A percentile compares a stretch with the other conserved stretches of the same genome.
These are phyloP conservation scores for Slavum lentiscoides DNA, from an alignment of 2,888 invertebrate genomes.

Conservation along the genomic window DNA sequence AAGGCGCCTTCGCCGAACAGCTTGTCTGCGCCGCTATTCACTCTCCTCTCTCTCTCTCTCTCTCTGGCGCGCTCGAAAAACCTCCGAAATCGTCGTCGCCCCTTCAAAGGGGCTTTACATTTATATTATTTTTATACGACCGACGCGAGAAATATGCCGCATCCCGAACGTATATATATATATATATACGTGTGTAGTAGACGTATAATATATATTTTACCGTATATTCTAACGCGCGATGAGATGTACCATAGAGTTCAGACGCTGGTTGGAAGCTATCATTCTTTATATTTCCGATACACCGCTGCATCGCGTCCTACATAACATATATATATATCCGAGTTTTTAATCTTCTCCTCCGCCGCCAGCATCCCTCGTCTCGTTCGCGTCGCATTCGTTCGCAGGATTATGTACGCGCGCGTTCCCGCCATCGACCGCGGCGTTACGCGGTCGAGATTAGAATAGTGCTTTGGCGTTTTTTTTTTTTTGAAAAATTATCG, in stretches of 20 bases:
- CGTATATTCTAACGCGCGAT: too few relatives aligned
- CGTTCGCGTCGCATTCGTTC: slow-evolving; percentile 10
- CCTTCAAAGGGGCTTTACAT: slow-evolving; percentile 4
- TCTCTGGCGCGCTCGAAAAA: background rate
- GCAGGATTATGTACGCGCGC: slow-evolving; percentile 22
- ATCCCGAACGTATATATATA: slow-evolving; percentile 3
- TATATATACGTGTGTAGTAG: background rate
- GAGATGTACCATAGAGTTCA: too few relatives aligned
- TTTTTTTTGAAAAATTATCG: too few relatives aligned
- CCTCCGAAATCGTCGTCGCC: slow-evolving; percentile 18
- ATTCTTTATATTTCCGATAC: too few relatives aligned
- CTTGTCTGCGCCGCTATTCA: slow-evolving; percentile 28
- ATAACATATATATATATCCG: background rate
- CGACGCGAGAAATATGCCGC: slow-evolving; percentile 48
- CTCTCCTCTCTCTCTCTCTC: background rate
- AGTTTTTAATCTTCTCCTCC: slow-evolving; percentile 45
- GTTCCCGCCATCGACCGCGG: background rate
- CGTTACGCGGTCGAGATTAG: too few relatives aligned
- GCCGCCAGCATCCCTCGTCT: too few relatives aligned
- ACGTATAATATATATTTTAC: too few relatives aligned
- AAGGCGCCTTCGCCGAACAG: slow-evolving; percentile 48
- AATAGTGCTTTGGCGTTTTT: too few relatives aligned
- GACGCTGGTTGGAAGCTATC: too few relatives aligned
- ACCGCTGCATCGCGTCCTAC: too few relatives aligned
- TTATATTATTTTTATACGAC: too few relatives aligned